Conservation (phyloP, 2,797 vertebrate species). For the Manis javanica region DNA sequence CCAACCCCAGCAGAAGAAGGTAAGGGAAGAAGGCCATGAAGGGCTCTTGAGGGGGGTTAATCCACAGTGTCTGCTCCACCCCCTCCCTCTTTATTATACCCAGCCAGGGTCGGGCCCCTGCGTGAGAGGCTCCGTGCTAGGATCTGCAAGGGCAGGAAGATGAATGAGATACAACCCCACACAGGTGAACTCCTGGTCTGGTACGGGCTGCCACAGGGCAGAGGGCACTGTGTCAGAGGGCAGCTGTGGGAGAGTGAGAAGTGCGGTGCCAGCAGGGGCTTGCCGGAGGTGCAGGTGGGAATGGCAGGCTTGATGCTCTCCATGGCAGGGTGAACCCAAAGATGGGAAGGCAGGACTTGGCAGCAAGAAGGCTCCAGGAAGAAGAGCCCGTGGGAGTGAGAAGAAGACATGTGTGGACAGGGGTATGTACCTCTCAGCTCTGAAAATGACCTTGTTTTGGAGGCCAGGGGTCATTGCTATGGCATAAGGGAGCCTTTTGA, state of each 20-base stretch:
- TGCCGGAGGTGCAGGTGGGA: neutral
- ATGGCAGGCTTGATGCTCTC: neutral
- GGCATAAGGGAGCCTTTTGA: neutral
- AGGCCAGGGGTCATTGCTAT: neutral
- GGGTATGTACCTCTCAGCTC: neutral
- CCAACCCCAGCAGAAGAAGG: neutral
- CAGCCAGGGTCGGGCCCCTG: neutral
- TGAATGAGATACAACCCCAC: fast-evolving
- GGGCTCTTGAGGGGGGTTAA: neutral
- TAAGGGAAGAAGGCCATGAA: neutral
- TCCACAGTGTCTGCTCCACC: neutral
- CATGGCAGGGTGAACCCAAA: neutral
- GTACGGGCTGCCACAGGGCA: neutral
- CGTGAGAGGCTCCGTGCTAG: neutral
- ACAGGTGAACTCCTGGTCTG: neutral
- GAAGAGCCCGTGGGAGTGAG: neutral
- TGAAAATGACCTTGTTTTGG: neutral
- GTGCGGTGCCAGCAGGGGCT: neutral
- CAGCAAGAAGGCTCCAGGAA: neutral
- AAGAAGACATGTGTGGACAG: neutral
- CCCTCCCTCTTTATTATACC: neutral
- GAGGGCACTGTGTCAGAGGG: neutral
- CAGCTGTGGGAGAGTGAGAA: neutral
- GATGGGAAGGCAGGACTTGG: neutral
- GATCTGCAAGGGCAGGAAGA: neutral